These are phyloP conservation scores for Clarias gariepinus DNA, from an alignment of 2,113 vertebrate genomes.

Conservation along the genomic window DNA sequence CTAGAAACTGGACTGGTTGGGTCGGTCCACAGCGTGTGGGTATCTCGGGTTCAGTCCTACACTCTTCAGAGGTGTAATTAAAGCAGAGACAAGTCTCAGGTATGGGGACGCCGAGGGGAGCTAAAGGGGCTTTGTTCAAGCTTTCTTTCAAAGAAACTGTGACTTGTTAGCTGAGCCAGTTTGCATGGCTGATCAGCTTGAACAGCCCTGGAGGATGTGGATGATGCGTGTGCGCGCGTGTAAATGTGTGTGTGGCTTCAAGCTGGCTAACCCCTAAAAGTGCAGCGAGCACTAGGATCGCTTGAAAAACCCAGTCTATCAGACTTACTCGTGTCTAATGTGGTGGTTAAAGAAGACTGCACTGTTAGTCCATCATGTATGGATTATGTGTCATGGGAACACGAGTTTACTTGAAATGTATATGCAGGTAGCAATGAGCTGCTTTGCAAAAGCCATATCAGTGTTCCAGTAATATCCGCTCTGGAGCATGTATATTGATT, in stretches of 20 bases:
- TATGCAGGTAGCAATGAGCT: slow-evolving; percentile 45
- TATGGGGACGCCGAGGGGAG: slow-evolving; percentile 31
- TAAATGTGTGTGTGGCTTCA: slow-evolving; percentile 19
- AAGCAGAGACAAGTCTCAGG: slow-evolving; percentile 48
- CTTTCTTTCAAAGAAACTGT: slow-evolving; percentile 53
- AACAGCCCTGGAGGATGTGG: slow-evolving; percentile 42
- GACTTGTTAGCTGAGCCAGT: slow-evolving; percentile 55
- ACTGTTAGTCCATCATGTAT: slow-evolving; percentile 50
- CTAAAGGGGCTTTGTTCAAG: slow-evolving; percentile 49
- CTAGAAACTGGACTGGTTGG: slow-evolving; percentile 52
- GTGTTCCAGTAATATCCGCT: not conserved
- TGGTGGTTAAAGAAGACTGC: slow-evolving; percentile 44
- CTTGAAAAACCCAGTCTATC: slow-evolving; percentile 52
- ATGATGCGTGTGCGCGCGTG: slow-evolving; percentile 38
- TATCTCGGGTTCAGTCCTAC: slow-evolving; percentile 8
- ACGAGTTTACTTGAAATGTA: slow-evolving; percentile 52
- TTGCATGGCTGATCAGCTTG: slow-evolving; percentile 59
- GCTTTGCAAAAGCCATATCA: slow-evolving; percentile 18
- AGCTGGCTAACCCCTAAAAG: slow-evolving; percentile 40
- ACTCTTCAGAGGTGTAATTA: slow-evolving; percentile 55
- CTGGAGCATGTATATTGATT: not conserved
- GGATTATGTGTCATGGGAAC: slow-evolving; percentile 53
- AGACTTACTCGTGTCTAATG: slow-evolving; percentile 55
- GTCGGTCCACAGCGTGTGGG: slow-evolving; percentile 36
- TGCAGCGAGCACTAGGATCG: slow-evolving; percentile 42